A percentile compares a stretch with the other conserved stretches of the same genome.
Evolutionary conservation across 2,797 vertebrate species (phyloP).

Genomic region (Lacerta bilineata): DNA sequence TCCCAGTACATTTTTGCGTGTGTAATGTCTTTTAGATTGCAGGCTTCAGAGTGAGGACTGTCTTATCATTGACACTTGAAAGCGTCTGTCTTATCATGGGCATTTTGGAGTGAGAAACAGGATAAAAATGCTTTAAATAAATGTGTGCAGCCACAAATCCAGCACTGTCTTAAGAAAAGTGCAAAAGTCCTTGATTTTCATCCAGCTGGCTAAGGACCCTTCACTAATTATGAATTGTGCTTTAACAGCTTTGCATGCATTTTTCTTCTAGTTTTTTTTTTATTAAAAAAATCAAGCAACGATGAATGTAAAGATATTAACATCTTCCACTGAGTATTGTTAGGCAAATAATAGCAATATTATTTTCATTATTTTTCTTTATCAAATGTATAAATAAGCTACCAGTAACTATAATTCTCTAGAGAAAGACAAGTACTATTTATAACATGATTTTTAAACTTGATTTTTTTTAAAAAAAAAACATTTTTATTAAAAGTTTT

Average conservation of each 20-base stretch:
- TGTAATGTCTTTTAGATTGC: too few species aligned
- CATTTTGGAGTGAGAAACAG: too few species aligned
- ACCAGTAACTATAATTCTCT: neutral
- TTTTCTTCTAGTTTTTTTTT: neutral
- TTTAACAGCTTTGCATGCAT: neutral
- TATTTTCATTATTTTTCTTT: neutral
- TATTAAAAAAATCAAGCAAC: neutral
- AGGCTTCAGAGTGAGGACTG: too few species aligned
- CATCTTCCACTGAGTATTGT: neutral
- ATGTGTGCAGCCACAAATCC: neutral
- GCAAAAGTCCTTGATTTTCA: neutral
- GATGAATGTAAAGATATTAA: neutral
- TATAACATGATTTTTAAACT: neutral
- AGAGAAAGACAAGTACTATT: too few species aligned
- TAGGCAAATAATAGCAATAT: neutral
- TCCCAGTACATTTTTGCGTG: too few species aligned
- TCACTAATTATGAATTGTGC: neutral
- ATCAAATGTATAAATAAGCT: neutral
- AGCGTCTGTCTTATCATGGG: too few species aligned
- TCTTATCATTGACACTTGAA: too few species aligned
- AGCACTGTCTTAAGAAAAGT: neutral
- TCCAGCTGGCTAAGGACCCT: neutral
- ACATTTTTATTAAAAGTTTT: too few species aligned
- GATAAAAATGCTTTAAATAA: too few species aligned
- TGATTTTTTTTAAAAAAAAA: too few species aligned